phyloP scores from a whole-genome alignment of 2,113 vertebrate genomes.

The Gorilla gorilla region DNA sequence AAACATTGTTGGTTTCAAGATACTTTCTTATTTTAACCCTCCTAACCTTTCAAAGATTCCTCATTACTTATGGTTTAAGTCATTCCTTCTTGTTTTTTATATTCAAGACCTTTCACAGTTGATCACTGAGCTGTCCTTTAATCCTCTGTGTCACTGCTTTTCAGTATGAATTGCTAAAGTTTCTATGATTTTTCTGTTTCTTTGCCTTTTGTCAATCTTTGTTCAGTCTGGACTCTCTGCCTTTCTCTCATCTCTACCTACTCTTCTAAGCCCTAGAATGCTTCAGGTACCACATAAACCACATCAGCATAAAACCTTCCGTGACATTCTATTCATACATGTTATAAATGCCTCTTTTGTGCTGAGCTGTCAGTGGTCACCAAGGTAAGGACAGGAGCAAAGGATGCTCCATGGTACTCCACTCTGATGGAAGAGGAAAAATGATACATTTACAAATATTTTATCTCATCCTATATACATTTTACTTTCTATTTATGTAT shows the following conservation, averaged over 20 bases:
- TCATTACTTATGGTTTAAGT: not conserved
- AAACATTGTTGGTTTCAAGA: not conserved
- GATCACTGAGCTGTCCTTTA: not conserved
- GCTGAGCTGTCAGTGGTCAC: not conserved
- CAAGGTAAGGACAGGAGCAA: not conserved
- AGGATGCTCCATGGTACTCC: not conserved
- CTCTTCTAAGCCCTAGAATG: not conserved
- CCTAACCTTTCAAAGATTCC: not conserved
- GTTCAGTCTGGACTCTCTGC: not conserved
- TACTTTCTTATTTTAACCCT: not conserved
- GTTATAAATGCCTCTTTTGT: not conserved
- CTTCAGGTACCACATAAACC: not conserved
- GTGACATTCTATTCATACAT: not conserved
- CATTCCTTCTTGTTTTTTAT: not conserved
- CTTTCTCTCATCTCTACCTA: not conserved
- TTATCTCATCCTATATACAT: not conserved
- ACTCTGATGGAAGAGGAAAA: not conserved
- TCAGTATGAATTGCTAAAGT: not conserved
- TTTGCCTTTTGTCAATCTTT: not conserved
- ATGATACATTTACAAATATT: not conserved
- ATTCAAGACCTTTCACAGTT: not conserved
- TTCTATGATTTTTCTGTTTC: not conserved
- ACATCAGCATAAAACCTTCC: not conserved
- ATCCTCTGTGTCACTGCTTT: not conserved
- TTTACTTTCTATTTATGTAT: not conserved